phyloP scores from a whole-genome alignment of 1,140 invertebrate genomes.

The Zaprionus gabonicus region DNA sequence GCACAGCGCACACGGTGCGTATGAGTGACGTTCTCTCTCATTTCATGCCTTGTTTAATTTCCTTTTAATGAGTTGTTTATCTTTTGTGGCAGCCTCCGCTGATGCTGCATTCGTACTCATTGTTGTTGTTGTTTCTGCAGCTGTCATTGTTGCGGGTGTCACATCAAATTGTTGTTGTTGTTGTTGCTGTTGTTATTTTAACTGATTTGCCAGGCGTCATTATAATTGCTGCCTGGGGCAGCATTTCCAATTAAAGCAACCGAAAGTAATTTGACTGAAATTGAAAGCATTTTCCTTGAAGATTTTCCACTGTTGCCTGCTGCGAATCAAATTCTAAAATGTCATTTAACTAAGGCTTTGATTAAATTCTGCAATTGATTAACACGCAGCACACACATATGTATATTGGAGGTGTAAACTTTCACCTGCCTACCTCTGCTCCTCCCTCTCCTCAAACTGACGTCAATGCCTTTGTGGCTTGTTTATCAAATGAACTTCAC shows the following conservation, averaged over 20 bases:
- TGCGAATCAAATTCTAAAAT: neutral
- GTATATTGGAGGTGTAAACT: constrained; percentile 38
- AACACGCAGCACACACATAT: constrained; percentile 33
- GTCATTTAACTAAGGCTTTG: constrained; percentile 53
- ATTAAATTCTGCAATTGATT: constrained; percentile 75
- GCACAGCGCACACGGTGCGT: constrained; percentile 53
- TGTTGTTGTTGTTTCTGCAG: constrained; percentile 32
- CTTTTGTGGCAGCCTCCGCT: constrained; percentile 41
- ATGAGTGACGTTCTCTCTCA: constrained; percentile 67
- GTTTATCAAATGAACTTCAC: constrained; percentile 47
- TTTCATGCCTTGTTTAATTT: constrained; percentile 78
- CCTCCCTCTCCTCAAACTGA: constrained; percentile 33
- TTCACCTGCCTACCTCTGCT: constrained; percentile 35
- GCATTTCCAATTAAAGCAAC: constrained; percentile 31
- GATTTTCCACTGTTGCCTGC: neutral
- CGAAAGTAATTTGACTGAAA: neutral
- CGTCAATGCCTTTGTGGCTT: constrained; percentile 54
- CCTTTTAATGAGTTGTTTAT: constrained; percentile 79
- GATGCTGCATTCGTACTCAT: neutral
- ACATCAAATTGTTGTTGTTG: constrained; percentile 42
- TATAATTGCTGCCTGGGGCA: constrained; percentile 34
- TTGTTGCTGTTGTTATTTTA: constrained; percentile 36
- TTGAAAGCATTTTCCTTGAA: neutral
- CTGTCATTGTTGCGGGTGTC: constrained; percentile 43
- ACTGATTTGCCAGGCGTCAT: constrained; percentile 55